Conservation (phyloP, 2,797 vertebrate species). For the Enteromius treurensis region DNA sequence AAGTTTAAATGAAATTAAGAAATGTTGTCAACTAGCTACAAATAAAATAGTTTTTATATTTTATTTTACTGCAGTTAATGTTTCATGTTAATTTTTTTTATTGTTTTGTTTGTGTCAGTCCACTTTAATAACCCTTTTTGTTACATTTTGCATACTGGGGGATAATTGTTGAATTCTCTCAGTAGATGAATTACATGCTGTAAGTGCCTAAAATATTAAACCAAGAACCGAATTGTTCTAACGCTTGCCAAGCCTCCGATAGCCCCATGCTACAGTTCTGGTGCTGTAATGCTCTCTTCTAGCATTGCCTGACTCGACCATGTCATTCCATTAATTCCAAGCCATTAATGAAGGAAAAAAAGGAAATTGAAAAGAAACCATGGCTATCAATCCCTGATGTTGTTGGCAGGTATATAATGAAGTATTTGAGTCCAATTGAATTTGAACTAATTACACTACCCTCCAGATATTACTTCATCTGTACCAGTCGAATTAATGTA, state of each 20-base stretch:
- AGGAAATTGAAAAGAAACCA: slow-evolving; percentile 76
- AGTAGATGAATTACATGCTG: neutral
- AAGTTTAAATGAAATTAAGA: neutral
- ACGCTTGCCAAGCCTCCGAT: slow-evolving; percentile 32
- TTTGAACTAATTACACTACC: slow-evolving; percentile 80
- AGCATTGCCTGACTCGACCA: slow-evolving; percentile 61
- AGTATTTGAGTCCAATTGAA: slow-evolving; percentile 79
- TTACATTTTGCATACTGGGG: neutral
- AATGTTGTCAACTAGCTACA: neutral
- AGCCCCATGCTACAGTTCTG: slow-evolving; percentile 42
- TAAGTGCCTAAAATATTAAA: slow-evolving; percentile 6
- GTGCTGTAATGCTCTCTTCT: slow-evolving; percentile 59
- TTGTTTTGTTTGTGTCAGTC: neutral
- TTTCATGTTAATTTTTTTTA: neutral
- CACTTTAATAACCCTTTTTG: neutral
- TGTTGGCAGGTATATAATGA: slow-evolving; percentile 80
- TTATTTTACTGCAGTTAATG: neutral
- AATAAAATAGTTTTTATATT: neutral
- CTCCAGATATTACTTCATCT: slow-evolving; percentile 80
- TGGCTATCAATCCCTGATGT: slow-evolving; percentile 75
- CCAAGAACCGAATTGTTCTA: slow-evolving; percentile 23
- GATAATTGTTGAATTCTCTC: neutral
- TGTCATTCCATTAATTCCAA: slow-evolving; percentile 75
- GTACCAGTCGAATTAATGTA: slow-evolving; percentile 73
- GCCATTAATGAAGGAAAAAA: slow-evolving; percentile 76